These are phyloP conservation scores for Sinopyrophorus schimmeli DNA, from an alignment of 2,888 invertebrate genomes.

Conservation along the genomic window DNA sequence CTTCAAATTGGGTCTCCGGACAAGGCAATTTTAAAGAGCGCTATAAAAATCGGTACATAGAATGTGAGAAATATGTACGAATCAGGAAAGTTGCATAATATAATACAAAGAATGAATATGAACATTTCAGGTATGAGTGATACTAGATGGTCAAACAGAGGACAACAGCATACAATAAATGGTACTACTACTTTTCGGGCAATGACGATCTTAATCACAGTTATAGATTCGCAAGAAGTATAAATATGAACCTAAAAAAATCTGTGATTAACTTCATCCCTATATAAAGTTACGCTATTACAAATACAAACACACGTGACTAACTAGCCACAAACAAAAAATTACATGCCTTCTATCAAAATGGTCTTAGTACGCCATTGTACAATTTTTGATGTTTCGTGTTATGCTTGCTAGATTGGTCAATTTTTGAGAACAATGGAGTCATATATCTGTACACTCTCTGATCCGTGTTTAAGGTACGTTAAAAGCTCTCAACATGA, in stretches of 20 bases:
- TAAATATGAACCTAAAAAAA: too few relatives aligned
- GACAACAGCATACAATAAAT: conserved; percentile 16
- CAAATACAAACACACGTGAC: too few relatives aligned
- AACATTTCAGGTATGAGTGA: conserved; percentile 26
- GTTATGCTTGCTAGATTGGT: too few relatives aligned
- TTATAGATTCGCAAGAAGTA: conserved; percentile 9
- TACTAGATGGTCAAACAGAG: conserved; percentile 15
- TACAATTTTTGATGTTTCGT: too few relatives aligned
- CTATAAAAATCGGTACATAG: conserved; percentile 16
- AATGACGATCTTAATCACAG: conserved; percentile 12
- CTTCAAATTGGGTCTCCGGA: conserved; percentile 10
- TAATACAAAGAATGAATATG: conserved; percentile 22
- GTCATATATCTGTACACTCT: too few relatives aligned
- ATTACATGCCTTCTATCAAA: too few relatives aligned
- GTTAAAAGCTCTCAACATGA: too few relatives aligned
- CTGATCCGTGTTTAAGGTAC: too few relatives aligned
- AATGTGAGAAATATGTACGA: conserved; percentile 24
- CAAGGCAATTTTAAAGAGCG: conserved; percentile 1
- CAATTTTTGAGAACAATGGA: too few relatives aligned
- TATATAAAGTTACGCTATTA: background rate
- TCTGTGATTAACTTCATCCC: background rate
- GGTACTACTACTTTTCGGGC: conserved; percentile 18
- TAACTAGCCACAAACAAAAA: too few relatives aligned
- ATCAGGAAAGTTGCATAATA: conserved; percentile 21
- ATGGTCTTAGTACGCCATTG: too few relatives aligned